Base-by-base conservation (phyloP, 2,888 invertebrate genomes). In the Apodemia zela region DNA sequence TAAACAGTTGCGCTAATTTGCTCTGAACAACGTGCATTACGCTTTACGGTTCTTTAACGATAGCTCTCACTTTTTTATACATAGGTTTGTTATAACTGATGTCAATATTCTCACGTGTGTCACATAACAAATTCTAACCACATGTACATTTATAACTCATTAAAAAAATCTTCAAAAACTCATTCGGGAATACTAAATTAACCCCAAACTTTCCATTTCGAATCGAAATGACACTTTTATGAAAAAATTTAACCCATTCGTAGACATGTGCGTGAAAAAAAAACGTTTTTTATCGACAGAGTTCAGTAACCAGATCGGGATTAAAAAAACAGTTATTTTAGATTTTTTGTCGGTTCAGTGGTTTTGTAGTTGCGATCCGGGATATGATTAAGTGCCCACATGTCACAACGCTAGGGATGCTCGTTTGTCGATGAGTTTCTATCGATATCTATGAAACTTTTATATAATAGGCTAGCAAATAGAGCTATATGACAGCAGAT, bases 281-380 rank as follows among this genome's bases (percentile, higher is more conserved):
- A 80, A 79, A 79, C 75, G 69, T 65, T 11, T n/a, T 61, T 75
- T 79, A 69, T 62, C 61, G 62, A 63, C 63, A 71, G 77, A 85
- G 89, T 88, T 89, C 88, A 89, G 87, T 89, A 88, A 89, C 89
- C 89, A 89, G 88, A 87, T 86, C 80, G 77, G 80, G 81, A 85
- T 83, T 84, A 85, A 81, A 81, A 81, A 85, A 76, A 84, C 81
- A 81, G 87, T 85, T 86, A 84, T 86, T 87, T 87, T 84, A 79
- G 76, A 76, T 81, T 87, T 86, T 81, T 80, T 79, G 75, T 78
- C 82, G 82, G 81, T 84, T 85, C 82, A 84, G 76, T 79, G 87
- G 87, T 85, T 87, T 84, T 82, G 86, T 82, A 79, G 84, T 82
- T 76, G 73, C 76, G 80, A 79, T 83, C 81, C 79, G 77, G 79